Evolutionary conservation across 2,797 vertebrate genomes (phyloP), one percentile per base, ranked within the genome.

Genomic region (Hozukius guyotensis): DNA sequence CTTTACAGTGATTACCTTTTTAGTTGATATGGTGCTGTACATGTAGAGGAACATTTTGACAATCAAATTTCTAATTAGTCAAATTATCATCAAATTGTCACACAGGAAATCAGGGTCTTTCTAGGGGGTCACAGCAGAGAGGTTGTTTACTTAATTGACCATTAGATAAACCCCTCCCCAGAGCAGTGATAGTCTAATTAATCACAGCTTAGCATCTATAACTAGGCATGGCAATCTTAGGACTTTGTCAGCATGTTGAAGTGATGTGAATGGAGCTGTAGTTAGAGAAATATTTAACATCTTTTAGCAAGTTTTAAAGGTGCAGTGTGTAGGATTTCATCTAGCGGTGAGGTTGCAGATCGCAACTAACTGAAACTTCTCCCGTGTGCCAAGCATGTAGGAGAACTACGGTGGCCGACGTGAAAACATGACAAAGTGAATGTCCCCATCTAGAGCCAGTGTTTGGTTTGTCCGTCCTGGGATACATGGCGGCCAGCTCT

Each of bases 381-480:
- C 3, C 16, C 3, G 8, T 20, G 46, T 20, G 18, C 46, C 5
- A 16, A 16, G 38, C 2, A 1, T 16, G 46, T 20, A 8, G 4
- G 18, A 49, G 8, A 49, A 49, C 3, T 49, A 49, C 7, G 8
- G 18, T 20, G 0, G 16, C 42, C 3, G 16, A 42, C 14, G 0
- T 0, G 14, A 46, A 46, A 46, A 46, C 42, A 46, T 0, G 16
- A 32, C 7, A 32, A 8, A 2, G 31, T 32, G 31, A 32, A 32
- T 32, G 32, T 34, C 32, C 31, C 31, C 8, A 32, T 32, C 31
- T 32, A 32, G 31, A 32, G 31, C 31, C 31, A 7, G 8, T 8
- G 31, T 32, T 32, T 32, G 31, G 31, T 32, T 32, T 32, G 31
- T 32, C 31, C 7, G 31, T 32, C 8, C 8, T 32, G 31, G 31